These are phyloP conservation scores for Nomada goodeniana DNA, from an alignment of 2,888 invertebrate genomes.

Conservation along the genomic window DNA sequence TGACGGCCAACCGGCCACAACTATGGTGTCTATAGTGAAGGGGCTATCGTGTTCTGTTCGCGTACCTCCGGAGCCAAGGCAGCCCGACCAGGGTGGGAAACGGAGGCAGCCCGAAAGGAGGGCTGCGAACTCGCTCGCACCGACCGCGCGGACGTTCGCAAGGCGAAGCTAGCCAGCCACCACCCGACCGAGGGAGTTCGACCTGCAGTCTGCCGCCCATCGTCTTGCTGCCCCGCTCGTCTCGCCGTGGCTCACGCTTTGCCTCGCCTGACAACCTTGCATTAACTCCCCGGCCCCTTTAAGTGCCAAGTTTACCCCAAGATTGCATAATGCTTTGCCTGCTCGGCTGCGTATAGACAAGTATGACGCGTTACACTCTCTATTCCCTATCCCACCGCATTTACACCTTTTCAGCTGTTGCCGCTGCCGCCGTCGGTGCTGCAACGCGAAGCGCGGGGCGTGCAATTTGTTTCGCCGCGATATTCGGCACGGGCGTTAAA, in stretches of 20 bases:
- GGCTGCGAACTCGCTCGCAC: conserved; percentile 41
- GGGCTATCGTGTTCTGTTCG: conserved; percentile 69
- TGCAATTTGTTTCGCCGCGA: no score
- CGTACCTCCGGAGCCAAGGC: conserved; percentile 54
- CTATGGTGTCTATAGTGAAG: conserved; percentile 80
- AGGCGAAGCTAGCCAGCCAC: conserved; percentile 57
- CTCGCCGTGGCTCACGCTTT: conserved; percentile 48
- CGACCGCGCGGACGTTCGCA: conserved; percentile 52
- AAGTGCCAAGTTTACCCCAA: conserved; percentile 83
- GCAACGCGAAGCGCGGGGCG: no score
- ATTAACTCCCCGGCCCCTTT: conserved; percentile 81
- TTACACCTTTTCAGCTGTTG: no score
- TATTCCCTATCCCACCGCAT: not conserved
- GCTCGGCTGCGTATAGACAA: conserved; percentile 61
- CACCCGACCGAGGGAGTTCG: conserved; percentile 64
- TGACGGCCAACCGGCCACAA: conserved; percentile 84
- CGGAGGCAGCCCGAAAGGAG: conserved; percentile 55
- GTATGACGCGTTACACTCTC: conserved; percentile 23
- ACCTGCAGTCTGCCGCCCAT: conserved; percentile 66
- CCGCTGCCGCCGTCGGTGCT: no score
- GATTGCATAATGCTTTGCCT: conserved; percentile 80
- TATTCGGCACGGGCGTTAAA: no score
- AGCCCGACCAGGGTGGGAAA: conserved; percentile 60
- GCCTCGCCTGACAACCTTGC: conserved; percentile 75
- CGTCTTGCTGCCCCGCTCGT: conserved; percentile 50